Conservation (phyloP, 1,140 invertebrate genomes). For the Odontomachus brunneus region DNA sequence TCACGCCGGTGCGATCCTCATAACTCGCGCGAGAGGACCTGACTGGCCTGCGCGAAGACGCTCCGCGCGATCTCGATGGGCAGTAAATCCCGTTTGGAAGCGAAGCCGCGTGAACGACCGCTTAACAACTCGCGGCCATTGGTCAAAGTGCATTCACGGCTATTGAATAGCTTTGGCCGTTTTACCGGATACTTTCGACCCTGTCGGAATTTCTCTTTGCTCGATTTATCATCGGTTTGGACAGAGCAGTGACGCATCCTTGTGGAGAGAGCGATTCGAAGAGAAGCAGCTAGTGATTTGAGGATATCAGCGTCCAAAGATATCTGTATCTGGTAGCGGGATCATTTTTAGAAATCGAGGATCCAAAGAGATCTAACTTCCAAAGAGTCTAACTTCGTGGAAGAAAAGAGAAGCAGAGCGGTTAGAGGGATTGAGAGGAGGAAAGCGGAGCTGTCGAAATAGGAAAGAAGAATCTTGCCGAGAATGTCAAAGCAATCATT, state of each 20-base stretch:
- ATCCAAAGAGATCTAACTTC: background rate
- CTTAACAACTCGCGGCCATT: slow-evolving; percentile 43
- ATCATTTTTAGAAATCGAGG: background rate
- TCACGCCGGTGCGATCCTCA: slow-evolving; percentile 12
- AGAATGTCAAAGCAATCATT: background rate
- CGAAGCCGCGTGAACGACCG: slow-evolving; percentile 23
- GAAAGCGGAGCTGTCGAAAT: background rate
- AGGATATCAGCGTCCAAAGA: too few relatives aligned
- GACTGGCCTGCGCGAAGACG: slow-evolving; percentile 11
- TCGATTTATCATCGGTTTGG: background rate
- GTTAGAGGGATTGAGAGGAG: background rate
- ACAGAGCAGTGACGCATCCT: background rate
- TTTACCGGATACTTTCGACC: background rate
- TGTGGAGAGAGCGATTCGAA: background rate
- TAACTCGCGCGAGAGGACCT: background rate
- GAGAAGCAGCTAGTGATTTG: background rate
- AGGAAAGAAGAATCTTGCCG: background rate
- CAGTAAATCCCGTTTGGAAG: slow-evolving; percentile 36
- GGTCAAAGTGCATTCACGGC: slow-evolving; percentile 42
- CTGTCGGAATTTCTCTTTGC: slow-evolving; percentile 27
- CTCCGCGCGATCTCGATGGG: slow-evolving; percentile 4
- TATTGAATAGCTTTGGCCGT: slow-evolving; percentile 1
- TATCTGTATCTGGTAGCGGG: too few relatives aligned
- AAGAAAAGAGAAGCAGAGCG: too few relatives aligned
- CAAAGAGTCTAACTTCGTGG: too few relatives aligned